Base-by-base conservation (phyloP, 2,888 invertebrate species). In the Tinea semifulvella region DNA sequence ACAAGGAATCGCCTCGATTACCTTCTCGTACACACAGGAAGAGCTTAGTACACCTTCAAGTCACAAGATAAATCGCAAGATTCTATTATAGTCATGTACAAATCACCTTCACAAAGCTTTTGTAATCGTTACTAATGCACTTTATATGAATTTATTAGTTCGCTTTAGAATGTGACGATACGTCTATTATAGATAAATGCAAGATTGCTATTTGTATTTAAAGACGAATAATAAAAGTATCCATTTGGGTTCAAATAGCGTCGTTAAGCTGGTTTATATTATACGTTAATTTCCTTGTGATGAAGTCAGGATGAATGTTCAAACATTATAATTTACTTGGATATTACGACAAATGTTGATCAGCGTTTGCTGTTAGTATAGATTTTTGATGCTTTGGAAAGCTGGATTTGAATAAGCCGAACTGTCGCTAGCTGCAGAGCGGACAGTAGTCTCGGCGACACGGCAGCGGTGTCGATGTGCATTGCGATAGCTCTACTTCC, bases 1-100 rank as follows among this genome's bases (percentile, higher is more conserved):
- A 73, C 69, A 72, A 66, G 68, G 61, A 63, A 65, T 65, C 64
- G 60, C 56, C 60, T 54, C 69, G 72, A 73, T 72, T 68, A 67
- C 58, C 61, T 61, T 53, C 56, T 48, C 52, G 50, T 47, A 48
- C 50, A 46, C 50, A 48, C 48, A 49, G 43, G 46, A 44, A 38
- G 13, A 18, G 28, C 45, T 40, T 18, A 18, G 16, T 36, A 36
- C 36, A 36, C 36, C 31, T 31, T 31, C 31, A 31, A 31, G 31
- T 31, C 31, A 31, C 6, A 14, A 31, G 31, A 31, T 31, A 31
- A 31, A 31, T 31, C 14, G n/a, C 14, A 31, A 14, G 14, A 31
- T 31, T 31, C 31, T 31, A 31, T 31, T 31, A 14, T 31, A 31
- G 31, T 31, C 31, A 31, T 31, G 31, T 31, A 31, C 31, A 31